Evolutionary conservation across 2,888 invertebrate species (phyloP).

Genomic region (Rhopalosiphum nymphaeae): DNA sequence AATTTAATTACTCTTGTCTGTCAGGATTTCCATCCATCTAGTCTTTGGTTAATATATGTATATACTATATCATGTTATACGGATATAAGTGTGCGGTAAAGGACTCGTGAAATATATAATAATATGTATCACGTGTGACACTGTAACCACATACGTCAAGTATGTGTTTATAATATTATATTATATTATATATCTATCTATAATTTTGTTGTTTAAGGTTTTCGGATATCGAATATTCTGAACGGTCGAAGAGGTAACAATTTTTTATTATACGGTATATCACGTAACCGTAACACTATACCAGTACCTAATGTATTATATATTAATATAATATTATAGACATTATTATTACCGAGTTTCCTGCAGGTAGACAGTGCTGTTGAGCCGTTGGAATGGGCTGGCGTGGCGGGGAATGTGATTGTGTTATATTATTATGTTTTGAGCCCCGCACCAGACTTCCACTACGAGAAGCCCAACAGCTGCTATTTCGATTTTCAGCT

Average conservation of each 20-base stretch:
- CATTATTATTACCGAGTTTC: not conserved
- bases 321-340: not conserved
- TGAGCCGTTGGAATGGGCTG: not conserved
- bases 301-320: not conserved
- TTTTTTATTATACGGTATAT: not conserved
- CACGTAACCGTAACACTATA: not conserved
- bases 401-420: not conserved
- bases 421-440: not conserved
- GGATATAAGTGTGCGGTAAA: not conserved
- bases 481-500: not conserved
- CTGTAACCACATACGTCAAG: not conserved
- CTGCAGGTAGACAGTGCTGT: not conserved
- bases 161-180: not conserved
- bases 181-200: not conserved
- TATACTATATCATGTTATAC: not conserved
- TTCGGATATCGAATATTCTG: not conserved
- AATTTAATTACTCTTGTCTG: not conserved
- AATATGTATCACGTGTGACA: not conserved
- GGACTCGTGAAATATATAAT: not conserved
- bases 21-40: not conserved
- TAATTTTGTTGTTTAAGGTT: conserved; percentile 9
- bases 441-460: not conserved
- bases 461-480: not conserved
- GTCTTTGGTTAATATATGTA: not conserved
- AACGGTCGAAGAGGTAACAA: not conserved